Conservation (phyloP, 2,888 invertebrate species). For the Sarcophaga subvicina region DNA sequence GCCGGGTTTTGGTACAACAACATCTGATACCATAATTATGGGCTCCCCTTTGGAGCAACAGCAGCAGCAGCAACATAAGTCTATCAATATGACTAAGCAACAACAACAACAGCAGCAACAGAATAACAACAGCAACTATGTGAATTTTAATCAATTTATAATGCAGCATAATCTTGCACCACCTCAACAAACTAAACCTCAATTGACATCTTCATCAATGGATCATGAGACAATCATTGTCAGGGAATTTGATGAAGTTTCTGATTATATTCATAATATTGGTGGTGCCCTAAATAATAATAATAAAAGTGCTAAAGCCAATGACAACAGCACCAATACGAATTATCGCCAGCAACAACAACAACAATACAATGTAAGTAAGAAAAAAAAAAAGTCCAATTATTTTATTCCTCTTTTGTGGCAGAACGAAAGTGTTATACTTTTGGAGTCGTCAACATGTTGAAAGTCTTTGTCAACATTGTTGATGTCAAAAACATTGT, state of each 20-base stretch:
- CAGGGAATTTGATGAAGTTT: constrained; percentile 30
- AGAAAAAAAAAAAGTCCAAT: constrained; percentile 37
- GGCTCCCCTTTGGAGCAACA: constrained; percentile 30
- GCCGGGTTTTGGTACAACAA: constrained; percentile 64
- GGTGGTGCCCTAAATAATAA: not conserved
- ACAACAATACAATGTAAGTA: constrained; percentile 5
- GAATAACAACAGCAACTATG: constrained; percentile 78
- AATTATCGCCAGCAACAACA: constrained; percentile 33
- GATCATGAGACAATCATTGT: constrained; percentile 22
- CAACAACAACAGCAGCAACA: constrained; percentile 4
- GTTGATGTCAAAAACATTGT: not conserved
- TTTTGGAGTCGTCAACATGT: not conserved
- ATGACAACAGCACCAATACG: constrained; percentile 35
- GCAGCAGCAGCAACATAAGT: not conserved
- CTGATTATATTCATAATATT: constrained; percentile 36
- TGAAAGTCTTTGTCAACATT: not conserved
- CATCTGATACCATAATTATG: constrained; percentile 16
- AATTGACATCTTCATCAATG: constrained; percentile 7
- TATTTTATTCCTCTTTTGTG: not conserved
- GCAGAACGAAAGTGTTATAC: not conserved
- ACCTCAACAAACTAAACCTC: constrained; percentile 26
- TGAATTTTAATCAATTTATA: constrained; percentile 81
- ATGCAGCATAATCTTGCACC: constrained; percentile 79
- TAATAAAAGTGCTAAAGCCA: constrained; percentile 16
- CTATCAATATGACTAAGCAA: too few relatives aligned